Percentiles rank a stretch among this genome's conserved stretches.
Conservation (phyloP, 2,113 vertebrate genomes). For the Cepphus grylle region DNA sequence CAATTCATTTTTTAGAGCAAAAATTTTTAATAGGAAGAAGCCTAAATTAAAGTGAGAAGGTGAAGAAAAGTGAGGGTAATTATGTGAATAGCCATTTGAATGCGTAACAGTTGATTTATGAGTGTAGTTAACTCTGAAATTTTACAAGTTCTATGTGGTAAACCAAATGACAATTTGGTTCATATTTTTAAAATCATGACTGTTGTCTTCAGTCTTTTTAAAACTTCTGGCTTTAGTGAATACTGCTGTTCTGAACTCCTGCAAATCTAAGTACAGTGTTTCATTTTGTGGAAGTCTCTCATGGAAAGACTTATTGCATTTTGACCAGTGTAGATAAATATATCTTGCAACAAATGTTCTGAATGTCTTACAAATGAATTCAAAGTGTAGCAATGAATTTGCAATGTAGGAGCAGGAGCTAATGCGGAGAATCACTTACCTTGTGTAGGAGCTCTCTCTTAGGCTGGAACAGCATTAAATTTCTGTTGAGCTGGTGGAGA, state of each 20-base stretch:
- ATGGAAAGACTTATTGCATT: background rate
- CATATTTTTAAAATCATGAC: fast-evolving
- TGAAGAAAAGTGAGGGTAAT: background rate
- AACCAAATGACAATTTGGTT: background rate
- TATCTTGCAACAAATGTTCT: background rate
- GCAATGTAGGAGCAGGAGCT: background rate
- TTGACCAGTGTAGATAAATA: background rate
- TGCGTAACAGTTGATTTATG: background rate
- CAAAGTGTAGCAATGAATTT: background rate
- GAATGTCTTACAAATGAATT: background rate
- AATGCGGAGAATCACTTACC: background rate
- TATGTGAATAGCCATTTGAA: background rate
- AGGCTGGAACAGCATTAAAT: background rate
- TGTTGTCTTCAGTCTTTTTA: background rate
- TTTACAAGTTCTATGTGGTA: background rate
- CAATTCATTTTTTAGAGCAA: background rate
- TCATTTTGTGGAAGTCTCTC: background rate
- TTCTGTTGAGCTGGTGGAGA: background rate
- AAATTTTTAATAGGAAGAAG: background rate
- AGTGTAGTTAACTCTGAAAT: background rate
- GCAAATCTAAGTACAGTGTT: background rate
- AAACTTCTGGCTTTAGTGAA: background rate
- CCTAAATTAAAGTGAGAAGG: background rate
- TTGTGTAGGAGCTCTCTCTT: background rate
- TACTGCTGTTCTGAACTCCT: background rate